Evolutionary conservation across 1,140 invertebrate genomes (phyloP).

Genomic region (Diachasma alloeum): DNA sequence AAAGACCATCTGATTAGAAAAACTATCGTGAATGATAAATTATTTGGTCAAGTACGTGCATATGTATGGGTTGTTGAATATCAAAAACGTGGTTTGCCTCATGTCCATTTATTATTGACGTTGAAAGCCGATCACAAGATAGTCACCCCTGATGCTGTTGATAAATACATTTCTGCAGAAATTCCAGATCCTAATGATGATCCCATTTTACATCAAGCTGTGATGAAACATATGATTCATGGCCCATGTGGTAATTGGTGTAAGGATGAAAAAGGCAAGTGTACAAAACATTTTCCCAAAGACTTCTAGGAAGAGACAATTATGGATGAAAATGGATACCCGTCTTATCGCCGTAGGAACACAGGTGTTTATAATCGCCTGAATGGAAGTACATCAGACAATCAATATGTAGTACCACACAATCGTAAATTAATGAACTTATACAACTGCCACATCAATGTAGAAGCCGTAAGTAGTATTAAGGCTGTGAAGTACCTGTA

Average conservation of each 20-base stretch:
- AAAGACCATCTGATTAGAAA: neutral
- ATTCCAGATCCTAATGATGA: constrained; percentile 27
- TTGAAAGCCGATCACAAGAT: constrained; percentile 36
- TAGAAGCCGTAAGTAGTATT: no score
- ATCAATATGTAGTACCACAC: constrained; percentile 10
- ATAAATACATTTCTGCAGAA: constrained; percentile 33
- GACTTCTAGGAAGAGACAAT: no score
- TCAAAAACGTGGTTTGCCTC: constrained; percentile 19
- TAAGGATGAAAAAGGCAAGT: neutral
- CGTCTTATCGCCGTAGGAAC: no score
- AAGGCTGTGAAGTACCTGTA: no score
- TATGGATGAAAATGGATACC: no score
- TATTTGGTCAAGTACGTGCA: neutral
- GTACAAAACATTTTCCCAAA: constrained; percentile 48
- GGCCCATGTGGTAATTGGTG: constrained; percentile 47
- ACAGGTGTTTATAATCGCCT: neutral
- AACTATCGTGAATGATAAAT: neutral
- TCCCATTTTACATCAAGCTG: neutral
- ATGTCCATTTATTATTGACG: constrained; percentile 29
- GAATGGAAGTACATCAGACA: neutral
- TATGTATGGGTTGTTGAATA: no score
- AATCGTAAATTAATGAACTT: neutral
- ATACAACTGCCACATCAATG: constrained; percentile 14
- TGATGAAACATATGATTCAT: constrained; percentile 40
- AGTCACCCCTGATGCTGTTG: no score